These are phyloP conservation scores for Lampropteryx suffumata DNA, from an alignment of 2,888 invertebrate genomes.

Conservation along the genomic window DNA sequence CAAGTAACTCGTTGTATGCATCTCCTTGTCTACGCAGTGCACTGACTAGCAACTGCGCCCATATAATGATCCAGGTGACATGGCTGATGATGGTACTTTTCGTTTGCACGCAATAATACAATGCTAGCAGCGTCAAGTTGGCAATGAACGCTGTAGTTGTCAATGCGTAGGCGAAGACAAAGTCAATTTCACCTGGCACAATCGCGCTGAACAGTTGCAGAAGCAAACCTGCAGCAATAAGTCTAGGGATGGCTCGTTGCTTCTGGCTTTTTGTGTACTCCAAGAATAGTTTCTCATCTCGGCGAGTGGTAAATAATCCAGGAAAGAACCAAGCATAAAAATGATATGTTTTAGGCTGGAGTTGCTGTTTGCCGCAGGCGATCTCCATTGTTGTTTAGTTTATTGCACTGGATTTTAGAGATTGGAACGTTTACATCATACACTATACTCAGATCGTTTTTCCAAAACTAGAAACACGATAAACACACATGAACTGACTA, in stretches of 20 bases:
- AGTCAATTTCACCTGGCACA: constrained; percentile 68
- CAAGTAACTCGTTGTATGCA: constrained; percentile 85
- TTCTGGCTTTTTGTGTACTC: constrained; percentile 69
- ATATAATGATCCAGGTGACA: constrained; percentile 85
- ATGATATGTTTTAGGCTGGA: constrained; percentile 38
- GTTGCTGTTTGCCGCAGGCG: constrained; percentile 30
- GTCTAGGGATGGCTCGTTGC: constrained; percentile 65
- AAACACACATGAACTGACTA: too few relatives aligned
- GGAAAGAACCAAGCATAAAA: constrained; percentile 58
- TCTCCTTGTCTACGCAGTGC: constrained; percentile 76
- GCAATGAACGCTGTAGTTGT: constrained; percentile 49
- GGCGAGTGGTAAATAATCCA: constrained; percentile 63
- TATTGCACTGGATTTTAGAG: neutral
- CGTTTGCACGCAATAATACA: constrained; percentile 50
- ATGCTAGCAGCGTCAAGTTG: constrained; percentile 51
- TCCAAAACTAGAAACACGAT: too few relatives aligned
- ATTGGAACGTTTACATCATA: neutral
- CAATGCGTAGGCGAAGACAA: constrained; percentile 56
- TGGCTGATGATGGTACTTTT: constrained; percentile 84
- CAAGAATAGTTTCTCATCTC: constrained; percentile 68
- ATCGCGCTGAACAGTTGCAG: constrained; percentile 63
- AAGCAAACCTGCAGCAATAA: constrained; percentile 61
- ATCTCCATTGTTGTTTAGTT: constrained; percentile 27
- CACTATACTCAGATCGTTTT: too few relatives aligned
- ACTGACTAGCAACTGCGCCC: constrained; percentile 63